Evolutionary conservation across 2,113 vertebrate genomes (phyloP).

Genomic region (Micronycteris hirsuta): DNA sequence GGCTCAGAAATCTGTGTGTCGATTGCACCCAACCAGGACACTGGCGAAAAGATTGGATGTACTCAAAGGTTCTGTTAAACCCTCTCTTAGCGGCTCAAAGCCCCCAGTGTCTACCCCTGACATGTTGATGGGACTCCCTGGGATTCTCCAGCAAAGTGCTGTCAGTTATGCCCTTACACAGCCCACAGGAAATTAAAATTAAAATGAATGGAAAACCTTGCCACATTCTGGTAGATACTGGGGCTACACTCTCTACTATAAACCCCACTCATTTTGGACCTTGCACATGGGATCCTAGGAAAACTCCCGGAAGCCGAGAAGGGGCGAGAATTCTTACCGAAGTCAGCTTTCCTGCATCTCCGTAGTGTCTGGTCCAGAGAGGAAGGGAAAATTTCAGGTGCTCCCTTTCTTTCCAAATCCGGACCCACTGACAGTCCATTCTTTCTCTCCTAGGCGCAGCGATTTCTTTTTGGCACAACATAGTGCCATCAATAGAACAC

Average conservation of each 20-base stretch:
- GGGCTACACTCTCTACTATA: not conserved
- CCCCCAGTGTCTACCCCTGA: accelerated
- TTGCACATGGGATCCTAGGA: not conserved
- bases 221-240: not conserved
- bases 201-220: not conserved
- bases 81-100: not conserved
- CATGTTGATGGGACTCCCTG: not conserved
- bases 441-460: not conserved
- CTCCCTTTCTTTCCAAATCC: not conserved
- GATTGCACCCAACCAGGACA: not conserved
- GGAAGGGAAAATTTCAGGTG: not conserved
- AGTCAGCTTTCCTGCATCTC: not conserved
- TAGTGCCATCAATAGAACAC: not conserved
- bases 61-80: not conserved
- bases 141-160: not conserved
- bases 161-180: not conserved
- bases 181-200: not conserved
- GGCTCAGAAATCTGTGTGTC: not conserved
- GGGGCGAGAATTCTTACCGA: not conserved
- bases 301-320: too few species aligned
- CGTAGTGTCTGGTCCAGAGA: not conserved
- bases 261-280: not conserved
- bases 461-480: not conserved
- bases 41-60: too few species aligned
- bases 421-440: not conserved